These are phyloP conservation scores for Chorisops tibialis DNA, from an alignment of 2,888 invertebrate species.

Conservation along the genomic window DNA sequence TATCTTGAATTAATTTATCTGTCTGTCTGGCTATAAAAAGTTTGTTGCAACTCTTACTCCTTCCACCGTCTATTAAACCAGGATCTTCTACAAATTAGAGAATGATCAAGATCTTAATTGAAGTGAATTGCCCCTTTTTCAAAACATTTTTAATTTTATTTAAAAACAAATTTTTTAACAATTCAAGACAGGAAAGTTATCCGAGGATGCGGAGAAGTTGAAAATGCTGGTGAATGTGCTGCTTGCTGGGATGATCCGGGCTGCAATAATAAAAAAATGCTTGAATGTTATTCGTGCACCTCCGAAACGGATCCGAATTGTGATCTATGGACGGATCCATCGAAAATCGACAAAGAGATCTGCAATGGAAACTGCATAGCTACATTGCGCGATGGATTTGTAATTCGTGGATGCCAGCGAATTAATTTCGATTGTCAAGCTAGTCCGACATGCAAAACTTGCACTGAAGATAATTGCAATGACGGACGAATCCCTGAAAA, in stretches of 20 bases:
- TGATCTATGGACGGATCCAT: conserved; percentile 5
- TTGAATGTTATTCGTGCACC: conserved; percentile 30
- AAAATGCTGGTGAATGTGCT: neutral
- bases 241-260: conserved; percentile 10
- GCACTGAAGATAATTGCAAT: conserved; percentile 36
- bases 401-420: neutral
- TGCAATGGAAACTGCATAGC: conserved; percentile 20
- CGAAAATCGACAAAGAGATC: neutral
- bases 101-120: too few relatives aligned
- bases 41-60: too few relatives aligned
- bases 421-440: conserved; percentile 34
- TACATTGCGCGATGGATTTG: conserved; percentile 11
- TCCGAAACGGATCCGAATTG: conserved; percentile 23
- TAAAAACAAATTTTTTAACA: too few relatives aligned
- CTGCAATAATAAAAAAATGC: conserved; percentile 30
- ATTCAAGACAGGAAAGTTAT: neutral
- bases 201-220: conserved; percentile 1
- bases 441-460: conserved; percentile 26
- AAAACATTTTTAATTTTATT: too few relatives aligned
- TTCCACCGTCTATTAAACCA: too few relatives aligned
- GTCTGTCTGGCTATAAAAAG: too few relatives aligned
- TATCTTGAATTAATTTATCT: too few relatives aligned
- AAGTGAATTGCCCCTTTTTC: too few relatives aligned
- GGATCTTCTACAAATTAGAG: too few relatives aligned
- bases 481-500: conserved; percentile 37